Base-by-base conservation (phyloP, 2,888 invertebrate species). In the Macrophya annulata region DNA sequence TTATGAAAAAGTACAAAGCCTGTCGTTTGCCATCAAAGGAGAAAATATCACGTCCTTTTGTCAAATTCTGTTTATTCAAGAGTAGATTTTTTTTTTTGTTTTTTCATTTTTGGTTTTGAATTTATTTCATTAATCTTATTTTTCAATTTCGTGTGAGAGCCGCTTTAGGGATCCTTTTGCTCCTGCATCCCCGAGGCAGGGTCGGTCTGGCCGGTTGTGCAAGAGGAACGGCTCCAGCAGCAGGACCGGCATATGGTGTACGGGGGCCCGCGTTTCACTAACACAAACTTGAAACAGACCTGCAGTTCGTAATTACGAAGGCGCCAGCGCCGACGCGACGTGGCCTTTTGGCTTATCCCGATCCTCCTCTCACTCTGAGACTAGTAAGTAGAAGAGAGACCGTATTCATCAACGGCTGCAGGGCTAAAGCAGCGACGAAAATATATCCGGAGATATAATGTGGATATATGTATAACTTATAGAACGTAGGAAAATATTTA, bases 241-340 rank as follows among this genome's bases (percentile, higher is more conserved):
- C 88, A 86, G 88, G 88, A 89, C 87, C 87, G 89, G 89, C 91
- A 90, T 90, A 90, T 91, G 90, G 91, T 84, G 89, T 88, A 89
- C 87, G 89, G 87, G 59, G 83, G 71, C 83, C 83, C 83, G 83
- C 15, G 65, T 71, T 83, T 83, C 21, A 83, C 83, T n/a, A 12
- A 83, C 68, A 83, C 83, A 65, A 31, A 68, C 68, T n/a, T 15
- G n/a, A 83, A 37, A 65, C 83, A 65, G 83, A 68, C 68, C 43
- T 31, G 31, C 81, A 21, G n/a, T 62, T 81, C 62, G 83, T 83
- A 71, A 83, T 83, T 83, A 83, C 83, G 15, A 10, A 83, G 83
- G 83, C 83, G 83, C 83, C 83, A 83, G 83, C 17, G 25, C 25
- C 68, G 45, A 68, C 37, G 62, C 62, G 62, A 62, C 51, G 43